Base-by-base conservation (phyloP, 2,113 vertebrate species). In the Gasterosteus aculeatus region DNA sequence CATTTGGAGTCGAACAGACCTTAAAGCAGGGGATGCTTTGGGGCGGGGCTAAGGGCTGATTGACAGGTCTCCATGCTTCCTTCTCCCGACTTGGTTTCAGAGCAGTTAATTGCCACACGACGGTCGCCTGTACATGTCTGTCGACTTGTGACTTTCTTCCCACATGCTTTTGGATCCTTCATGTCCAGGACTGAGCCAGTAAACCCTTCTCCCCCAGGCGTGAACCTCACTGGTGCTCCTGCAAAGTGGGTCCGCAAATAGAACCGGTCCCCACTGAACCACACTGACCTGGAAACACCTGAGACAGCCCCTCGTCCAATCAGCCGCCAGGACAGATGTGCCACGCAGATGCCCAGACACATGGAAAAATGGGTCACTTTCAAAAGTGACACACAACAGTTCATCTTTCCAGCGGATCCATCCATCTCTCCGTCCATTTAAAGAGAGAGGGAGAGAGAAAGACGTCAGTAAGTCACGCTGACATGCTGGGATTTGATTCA, bases 351-450 rank as follows among this genome's bases (percentile, higher is more conserved):
- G 64, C 22, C 69, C 26, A 75, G 63, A 81, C 72, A 71, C 64
- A 84, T 39, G 57, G 49, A 74, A 76, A 89, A 90, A 47, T 74
- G 22, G 86, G 86, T 85, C 85, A 89, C 71, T 22, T 76, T 65
- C 51, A 72, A 82, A 14, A 72, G 31, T 60, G 22, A 59, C 18
- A 70, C 10, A 8, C 69, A 61, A 19, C 53, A 65, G 16, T 57
- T 46, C 44, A 10, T n/a, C 18, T 41, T 68, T 29, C 54, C 35
- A 63, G 9, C 54, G 5, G 4, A 16, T 65, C 59, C 19, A 15
- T 46, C 63, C 31, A 26, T 71, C 54, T 39, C 9, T 66, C 42
- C 33, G 22, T 35, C 35, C 31, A 22, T 22, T 10, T 14, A 16
- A 10, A 5, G 0, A 41, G 7, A 33, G 7, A 26, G 5, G 18